Evolutionary conservation across 1,140 invertebrate genomes (phyloP).

Genomic region (Potamilus streckersoni): DNA sequence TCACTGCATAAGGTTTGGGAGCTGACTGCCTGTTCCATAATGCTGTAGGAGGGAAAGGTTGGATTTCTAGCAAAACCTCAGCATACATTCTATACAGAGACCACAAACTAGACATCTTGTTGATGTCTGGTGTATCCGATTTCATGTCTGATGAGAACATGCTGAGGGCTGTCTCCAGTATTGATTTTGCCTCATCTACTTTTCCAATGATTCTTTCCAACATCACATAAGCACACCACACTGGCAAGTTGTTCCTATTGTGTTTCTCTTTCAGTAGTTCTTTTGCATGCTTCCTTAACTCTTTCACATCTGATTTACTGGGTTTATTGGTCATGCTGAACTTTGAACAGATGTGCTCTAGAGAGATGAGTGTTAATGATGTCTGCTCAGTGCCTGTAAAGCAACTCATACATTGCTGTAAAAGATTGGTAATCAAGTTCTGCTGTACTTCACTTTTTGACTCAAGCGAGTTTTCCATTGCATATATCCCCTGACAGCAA

Average conservation of each 20-base stretch:
- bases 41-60: not conserved
- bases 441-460: too few relatives aligned
- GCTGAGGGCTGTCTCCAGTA: constrained; percentile 62
- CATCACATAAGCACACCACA: constrained; percentile 67
- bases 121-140: constrained; percentile 2
- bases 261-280: constrained; percentile 63
- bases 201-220: constrained; percentile 60
- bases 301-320: constrained; percentile 20
- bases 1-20: constrained; percentile 6
- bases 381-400: constrained; percentile 41
- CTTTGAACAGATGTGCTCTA: constrained; percentile 34
- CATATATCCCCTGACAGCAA: too few relatives aligned
- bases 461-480: too few relatives aligned
- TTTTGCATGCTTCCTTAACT: constrained; percentile 65
- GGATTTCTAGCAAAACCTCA: constrained; percentile 40
- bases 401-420: constrained; percentile 6
- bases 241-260: constrained; percentile 65
- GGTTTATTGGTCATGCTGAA: constrained; percentile 2
- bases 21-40: constrained; percentile 1
- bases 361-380: constrained; percentile 45
- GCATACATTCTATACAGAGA: constrained; percentile 47
- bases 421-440: not conserved
- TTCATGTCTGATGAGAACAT: constrained; percentile 39
- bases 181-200: constrained; percentile 56
- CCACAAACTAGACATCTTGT: constrained; percentile 35